These are phyloP conservation scores for Rattus norvegicus DNA, from an alignment of 2,113 vertebrate genomes.

Conservation along the genomic window GRCr8 NC_086037.1:70710001-70710500, in stretches of 20 bases:
- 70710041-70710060: not conserved
- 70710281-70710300: not conserved
- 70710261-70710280: too few relatives aligned
- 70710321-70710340: not conserved
- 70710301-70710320: not conserved
- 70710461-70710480: not conserved
- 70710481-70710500: conserved; percentile 6
- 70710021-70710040: not conserved
- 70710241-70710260: not conserved
- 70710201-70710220: not conserved
- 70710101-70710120: not conserved
- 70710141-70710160: not conserved
- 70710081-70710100: not conserved
- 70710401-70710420: not conserved
- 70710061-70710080: not conserved
- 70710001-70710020: not conserved
- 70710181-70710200: not conserved
- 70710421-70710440: not conserved
- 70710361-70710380: not conserved
- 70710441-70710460: not conserved
- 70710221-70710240: not conserved
- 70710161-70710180: not conserved
- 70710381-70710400: not conserved
- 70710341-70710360: not conserved
- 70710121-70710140: not conserved